Conservation (phyloP, 1,140 invertebrate genomes). For the Drosophila pachea region DNA sequence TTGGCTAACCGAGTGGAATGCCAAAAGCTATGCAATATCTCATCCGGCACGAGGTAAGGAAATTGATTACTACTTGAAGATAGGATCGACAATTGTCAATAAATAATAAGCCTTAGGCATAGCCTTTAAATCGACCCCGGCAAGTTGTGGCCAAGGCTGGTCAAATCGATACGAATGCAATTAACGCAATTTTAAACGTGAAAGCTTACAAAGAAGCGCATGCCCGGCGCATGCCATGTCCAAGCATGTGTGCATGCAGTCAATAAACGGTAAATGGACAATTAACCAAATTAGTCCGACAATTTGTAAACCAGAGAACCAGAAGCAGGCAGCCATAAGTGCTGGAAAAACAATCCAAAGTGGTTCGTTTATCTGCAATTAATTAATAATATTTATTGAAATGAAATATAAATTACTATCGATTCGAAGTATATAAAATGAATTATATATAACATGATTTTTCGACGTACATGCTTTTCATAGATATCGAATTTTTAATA, state of each 20-base stretch:
- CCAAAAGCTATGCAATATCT: neutral
- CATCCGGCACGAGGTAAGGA: neutral
- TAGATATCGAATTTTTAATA: no score
- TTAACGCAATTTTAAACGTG: slow-evolving; percentile 64
- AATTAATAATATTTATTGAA: neutral
- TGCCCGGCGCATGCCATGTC: slow-evolving; percentile 22
- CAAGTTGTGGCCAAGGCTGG: neutral
- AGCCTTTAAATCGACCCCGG: slow-evolving; percentile 17
- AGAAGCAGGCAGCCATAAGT: neutral
- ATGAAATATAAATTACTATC: no score
- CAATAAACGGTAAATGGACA: slow-evolving; percentile 69
- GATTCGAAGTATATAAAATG: no score
- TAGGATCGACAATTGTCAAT: neutral
- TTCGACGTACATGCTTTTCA: no score
- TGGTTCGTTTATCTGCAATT: no score
- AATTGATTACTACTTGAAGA: neutral
- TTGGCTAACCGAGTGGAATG: neutral
- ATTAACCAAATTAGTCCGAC: slow-evolving; percentile 66
- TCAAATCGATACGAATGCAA: slow-evolving; percentile 63
- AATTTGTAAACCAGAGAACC: slow-evolving; percentile 24
- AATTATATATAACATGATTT: no score
- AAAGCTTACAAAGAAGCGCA: slow-evolving; percentile 46
- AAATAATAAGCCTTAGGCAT: neutral
- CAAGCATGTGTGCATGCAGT: slow-evolving; percentile 9
- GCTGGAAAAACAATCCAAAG: neutral